A percentile compares a stretch with the other conserved stretches of the same genome.
Evolutionary conservation across 2,888 invertebrate genomes (phyloP).

Genomic region (Pegoplata infirma): DNA sequence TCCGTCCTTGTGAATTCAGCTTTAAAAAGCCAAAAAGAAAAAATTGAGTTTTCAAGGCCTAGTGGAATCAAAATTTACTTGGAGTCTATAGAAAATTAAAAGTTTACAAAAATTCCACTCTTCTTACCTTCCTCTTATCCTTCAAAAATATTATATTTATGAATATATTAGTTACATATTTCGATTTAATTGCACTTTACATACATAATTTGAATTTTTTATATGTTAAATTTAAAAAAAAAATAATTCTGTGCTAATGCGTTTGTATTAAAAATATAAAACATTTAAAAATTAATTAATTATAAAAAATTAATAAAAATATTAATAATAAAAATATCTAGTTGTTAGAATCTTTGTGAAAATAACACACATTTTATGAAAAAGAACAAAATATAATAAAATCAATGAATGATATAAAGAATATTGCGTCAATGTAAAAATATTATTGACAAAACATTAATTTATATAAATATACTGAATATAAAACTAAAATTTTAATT

Average conservation of each 20-base stretch:
- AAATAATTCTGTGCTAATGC: slow-evolving; percentile 16
- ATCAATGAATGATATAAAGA: slow-evolving; percentile 16
- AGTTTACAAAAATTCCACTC: too few species aligned
- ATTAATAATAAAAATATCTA: too few species aligned
- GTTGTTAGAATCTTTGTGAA: slow-evolving; percentile 25
- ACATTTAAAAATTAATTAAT: slow-evolving; percentile 12
- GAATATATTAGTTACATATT: too few species aligned
- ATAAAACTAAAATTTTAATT: slow-evolving; percentile 19
- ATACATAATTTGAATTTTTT: slow-evolving; percentile 22
- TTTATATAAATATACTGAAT: slow-evolving; percentile 33
- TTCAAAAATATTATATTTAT: neutral
- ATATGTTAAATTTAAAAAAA: neutral
- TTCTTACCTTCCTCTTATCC: too few species aligned
- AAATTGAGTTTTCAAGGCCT: too few species aligned
- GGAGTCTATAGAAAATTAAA: too few species aligned
- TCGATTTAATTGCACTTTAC: neutral
- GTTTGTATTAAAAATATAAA: slow-evolving; percentile 7
- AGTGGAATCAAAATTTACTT: too few species aligned
- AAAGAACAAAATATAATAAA: slow-evolving; percentile 24
- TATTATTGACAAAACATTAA: slow-evolving; percentile 20
- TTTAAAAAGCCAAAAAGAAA: too few species aligned
- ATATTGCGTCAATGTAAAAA: slow-evolving; percentile 41
- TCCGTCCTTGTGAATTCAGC: too few species aligned
- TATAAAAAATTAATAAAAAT: neutral
- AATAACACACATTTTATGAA: neutral